These are phyloP conservation scores for Linurgus olivaceus DNA, from an alignment of 2,797 vertebrate genomes.

Conservation along the genomic window DNA sequence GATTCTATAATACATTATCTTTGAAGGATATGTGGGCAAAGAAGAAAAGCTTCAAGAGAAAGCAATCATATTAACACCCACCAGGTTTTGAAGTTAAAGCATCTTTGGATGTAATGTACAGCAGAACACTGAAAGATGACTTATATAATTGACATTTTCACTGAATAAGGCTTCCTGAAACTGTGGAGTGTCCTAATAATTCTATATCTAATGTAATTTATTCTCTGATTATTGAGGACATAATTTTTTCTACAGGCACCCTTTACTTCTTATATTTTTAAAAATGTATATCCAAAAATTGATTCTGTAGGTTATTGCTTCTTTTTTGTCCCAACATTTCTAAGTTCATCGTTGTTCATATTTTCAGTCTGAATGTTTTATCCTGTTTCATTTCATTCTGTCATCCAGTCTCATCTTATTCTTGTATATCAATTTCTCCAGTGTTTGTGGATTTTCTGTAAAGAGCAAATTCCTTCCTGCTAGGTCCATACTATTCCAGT, in stretches of 20 bases:
- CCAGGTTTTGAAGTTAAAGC: slow-evolving; percentile 30
- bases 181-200: background rate
- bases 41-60: slow-evolving; percentile 33
- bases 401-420: background rate
- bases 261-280: background rate
- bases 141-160: slow-evolving; percentile 56
- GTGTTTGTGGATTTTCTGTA: background rate
- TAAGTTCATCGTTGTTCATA: background rate
- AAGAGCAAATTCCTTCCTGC: background rate
- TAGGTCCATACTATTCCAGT: background rate
- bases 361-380: background rate
- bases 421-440: background rate
- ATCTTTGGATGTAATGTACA: slow-evolving; percentile 1
- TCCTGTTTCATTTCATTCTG: background rate
- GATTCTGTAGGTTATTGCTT: background rate
- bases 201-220: background rate
- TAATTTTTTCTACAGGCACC: background rate
- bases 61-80: slow-evolving; percentile 40
- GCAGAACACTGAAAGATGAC: slow-evolving; percentile 13
- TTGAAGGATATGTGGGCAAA: slow-evolving; percentile 41
- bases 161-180: slow-evolving; percentile 22
- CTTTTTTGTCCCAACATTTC: background rate
- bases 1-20: slow-evolving; percentile 13
- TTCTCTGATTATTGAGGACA: background rate
- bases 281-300: background rate